Evolutionary conservation across 2,113 vertebrate species (phyloP).

Genomic region (Larimichthys polyactis): DNA sequence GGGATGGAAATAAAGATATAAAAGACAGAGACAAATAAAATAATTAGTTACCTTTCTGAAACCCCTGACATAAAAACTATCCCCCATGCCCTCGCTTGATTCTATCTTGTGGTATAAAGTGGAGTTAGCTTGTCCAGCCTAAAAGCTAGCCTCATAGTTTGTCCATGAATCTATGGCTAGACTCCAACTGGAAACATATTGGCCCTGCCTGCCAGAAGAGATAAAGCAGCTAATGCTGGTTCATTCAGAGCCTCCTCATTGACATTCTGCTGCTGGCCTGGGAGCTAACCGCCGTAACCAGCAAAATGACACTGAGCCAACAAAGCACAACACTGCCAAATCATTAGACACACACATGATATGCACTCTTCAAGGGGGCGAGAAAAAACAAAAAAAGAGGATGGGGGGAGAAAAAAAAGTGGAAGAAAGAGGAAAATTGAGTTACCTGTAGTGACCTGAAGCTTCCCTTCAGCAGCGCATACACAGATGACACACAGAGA

Average conservation of each 20-base stretch:
- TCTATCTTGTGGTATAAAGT: constrained; percentile 27
- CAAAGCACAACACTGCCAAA: constrained; percentile 54
- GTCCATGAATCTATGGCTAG: constrained; percentile 51
- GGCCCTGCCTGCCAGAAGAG: constrained; percentile 60
- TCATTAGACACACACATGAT: constrained; percentile 49
- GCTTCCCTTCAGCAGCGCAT: constrained; percentile 94
- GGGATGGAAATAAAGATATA: neutral
- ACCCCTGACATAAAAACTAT: constrained; percentile 28
- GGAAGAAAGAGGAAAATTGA: constrained; percentile 41
- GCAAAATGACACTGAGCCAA: constrained; percentile 60
- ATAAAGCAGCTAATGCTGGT: constrained; percentile 70
- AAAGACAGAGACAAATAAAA: neutral
- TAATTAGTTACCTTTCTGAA: constrained; percentile 16
- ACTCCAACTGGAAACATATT: constrained; percentile 66
- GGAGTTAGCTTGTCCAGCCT: constrained; percentile 26
- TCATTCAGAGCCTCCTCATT: constrained; percentile 75
- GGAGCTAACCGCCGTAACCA: constrained; percentile 50
- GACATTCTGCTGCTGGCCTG: constrained; percentile 72
- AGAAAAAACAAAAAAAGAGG: neutral
- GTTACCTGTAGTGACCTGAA: constrained; percentile 99
- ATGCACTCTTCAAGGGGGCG: constrained; percentile 29
- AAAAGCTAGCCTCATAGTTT: constrained; percentile 41
- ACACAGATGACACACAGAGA: constrained; percentile 78
- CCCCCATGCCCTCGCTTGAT: neutral
- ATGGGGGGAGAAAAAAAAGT: neutral